Evolutionary conservation across 30 jellyfish, hydroid and myxozoan genomes (phyloP).

Genomic region (Mastigias papua): DNA sequence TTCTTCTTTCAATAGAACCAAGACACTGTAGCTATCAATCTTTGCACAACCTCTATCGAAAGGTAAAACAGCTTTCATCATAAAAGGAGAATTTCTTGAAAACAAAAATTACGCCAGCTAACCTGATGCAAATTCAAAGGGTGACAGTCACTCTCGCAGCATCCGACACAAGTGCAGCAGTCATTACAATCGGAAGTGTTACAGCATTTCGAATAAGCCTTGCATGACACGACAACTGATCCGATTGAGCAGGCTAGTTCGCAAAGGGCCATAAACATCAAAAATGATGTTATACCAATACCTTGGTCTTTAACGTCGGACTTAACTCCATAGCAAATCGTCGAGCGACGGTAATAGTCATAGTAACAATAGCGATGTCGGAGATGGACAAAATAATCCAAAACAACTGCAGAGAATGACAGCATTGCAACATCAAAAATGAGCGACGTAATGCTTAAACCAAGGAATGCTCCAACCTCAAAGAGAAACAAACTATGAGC

Average conservation of each 20-base stretch:
- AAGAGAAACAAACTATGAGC: not conserved
- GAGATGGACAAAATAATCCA: not conserved
- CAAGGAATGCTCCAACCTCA: slow-evolving; percentile 13
- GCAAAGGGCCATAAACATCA: not conserved
- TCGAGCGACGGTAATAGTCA: not conserved
- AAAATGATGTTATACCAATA: not conserved
- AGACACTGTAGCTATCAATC: no score
- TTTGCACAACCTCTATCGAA: no score
- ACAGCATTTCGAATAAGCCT: slow-evolving; percentile 45
- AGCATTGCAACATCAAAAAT: slow-evolving; percentile 1
- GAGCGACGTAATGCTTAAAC: slow-evolving; percentile 11
- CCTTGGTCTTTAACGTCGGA: not conserved
- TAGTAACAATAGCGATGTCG: no score
- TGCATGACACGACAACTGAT: slow-evolving; percentile 22
- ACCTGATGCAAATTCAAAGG: slow-evolving; percentile 22
- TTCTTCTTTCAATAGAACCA: no score
- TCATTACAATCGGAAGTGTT: slow-evolving; percentile 2
- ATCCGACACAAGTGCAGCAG: slow-evolving; percentile 33
- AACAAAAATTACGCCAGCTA: not conserved
- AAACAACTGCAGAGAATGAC: not conserved
- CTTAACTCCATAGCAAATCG: not conserved
- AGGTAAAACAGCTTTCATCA: no score
- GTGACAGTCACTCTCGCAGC: slow-evolving; percentile 15
- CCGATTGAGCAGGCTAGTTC: slow-evolving; percentile 21
- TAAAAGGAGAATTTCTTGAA: no score